Evolutionary conservation across 2,888 invertebrate genomes (phyloP), one percentile per base, ranked within the genome.

Genomic region (Limnephilus rhombicus): DNA sequence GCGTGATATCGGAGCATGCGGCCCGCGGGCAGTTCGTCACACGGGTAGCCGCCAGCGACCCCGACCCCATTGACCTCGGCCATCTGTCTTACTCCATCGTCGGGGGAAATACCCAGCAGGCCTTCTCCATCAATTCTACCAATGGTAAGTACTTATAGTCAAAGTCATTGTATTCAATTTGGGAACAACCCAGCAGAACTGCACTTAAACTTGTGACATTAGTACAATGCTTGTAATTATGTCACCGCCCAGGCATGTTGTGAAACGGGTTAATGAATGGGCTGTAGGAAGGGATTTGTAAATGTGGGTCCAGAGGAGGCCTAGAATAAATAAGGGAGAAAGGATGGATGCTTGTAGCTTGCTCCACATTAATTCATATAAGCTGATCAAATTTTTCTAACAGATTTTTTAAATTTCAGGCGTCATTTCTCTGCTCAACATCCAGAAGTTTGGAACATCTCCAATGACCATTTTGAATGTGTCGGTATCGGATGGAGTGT

Each of bases 401-500:
- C 2, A 18, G 4, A 4, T 15, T 18, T 53, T 53, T 53, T 3
- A 68, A 82, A 31, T 92, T 92, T 13, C 80, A 86, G 97, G 97
- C 11, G 95, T 98, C 34, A 97, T 98, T 90, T 97, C 97, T 1
- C 95, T 98, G 92, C 97, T 98, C 93, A 98, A 98, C 94, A 97
- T 98, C 95, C 97, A 98, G 93, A 97, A 97, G 94, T 97, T 98
- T 94, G 97, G 97, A 12, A 97, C 97, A 87, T 96, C 96, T 94
- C 96, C 97, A 90, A 96, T 96, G 90, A 97, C 97, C 94, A 95
- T 97, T 92, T 96, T 99, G 92, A 99, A 99, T 96, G 98, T 99
- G 68, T 99, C 99, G 1, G 99, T 99, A 81, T 98, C 98, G 91
- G 99, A 99, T 96, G 99, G 99, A 68, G 98, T 99, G 80, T 99